Base-by-base conservation (phyloP, 2,113 vertebrate genomes). In the Picathartes gymnocephalus region DNA sequence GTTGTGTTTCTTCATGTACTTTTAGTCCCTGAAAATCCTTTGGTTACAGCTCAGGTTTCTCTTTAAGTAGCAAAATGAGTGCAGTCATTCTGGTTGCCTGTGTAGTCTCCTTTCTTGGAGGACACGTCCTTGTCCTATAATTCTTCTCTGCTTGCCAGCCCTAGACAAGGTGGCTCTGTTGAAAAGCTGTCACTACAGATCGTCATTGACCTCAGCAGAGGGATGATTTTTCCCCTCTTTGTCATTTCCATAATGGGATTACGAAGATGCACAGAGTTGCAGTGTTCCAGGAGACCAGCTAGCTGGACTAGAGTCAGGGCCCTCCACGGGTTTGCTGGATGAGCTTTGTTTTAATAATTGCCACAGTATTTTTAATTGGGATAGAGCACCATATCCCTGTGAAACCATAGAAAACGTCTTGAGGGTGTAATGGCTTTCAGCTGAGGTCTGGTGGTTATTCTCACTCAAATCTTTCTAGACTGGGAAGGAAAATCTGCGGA, bases 1-100 rank as follows among this genome's bases (percentile, higher is more conserved):
- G 27, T 37, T 89, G 40, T 68, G 60, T 96, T 79, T 47, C 42
- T 86, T 13, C 1, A 2, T 68, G 31, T 57, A 79, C 81, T 94
- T 94, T 93, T 81, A 90, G 78, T 64, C 74, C 87, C 87, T 91
- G 74, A 86, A 94, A 90, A 83, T 66, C 19, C 61, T 86, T 92
- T 54, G 78, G 60, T 85, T 91, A 47, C 73, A 82, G 64, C 68
- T 97, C 78, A 78, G 35, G 61, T 95, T 96, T 97, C 86, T 44
- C 68, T 64, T 25, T 62, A 83, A 93, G 71, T 31, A 44, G 62
- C 56, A 92, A 74, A 92, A 86, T 76, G n/a, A 83, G 60, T 30
- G 54, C 50, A 81, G 60, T 66, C 68, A 7, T 93, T 70, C 61
- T 4, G 2, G 27, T 45, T 76, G 79, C 54, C 64, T 53, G 33